These are phyloP conservation scores for Drosophila pectinifera DNA, from an alignment of 1,140 invertebrate genomes.

Conservation along the genomic window DNA sequence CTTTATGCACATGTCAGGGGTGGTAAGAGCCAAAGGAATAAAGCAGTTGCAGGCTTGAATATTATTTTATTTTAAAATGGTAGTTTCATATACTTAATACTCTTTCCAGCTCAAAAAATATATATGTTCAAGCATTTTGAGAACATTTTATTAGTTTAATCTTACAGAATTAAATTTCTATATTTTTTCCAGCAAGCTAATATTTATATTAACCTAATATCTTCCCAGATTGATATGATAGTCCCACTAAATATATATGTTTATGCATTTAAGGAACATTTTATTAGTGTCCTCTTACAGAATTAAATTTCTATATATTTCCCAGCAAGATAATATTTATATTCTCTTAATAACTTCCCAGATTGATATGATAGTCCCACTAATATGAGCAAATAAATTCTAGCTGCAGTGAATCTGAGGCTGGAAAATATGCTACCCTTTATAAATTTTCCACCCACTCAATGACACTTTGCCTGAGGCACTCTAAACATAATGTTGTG, in stretches of 20 bases:
- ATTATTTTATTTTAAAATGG: not conserved
- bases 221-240: too few relatives aligned
- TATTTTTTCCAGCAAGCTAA: too few relatives aligned
- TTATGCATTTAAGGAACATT: not conserved
- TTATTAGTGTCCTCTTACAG: not conserved
- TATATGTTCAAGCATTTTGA: too few relatives aligned
- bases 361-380: not conserved
- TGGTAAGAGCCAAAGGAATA: not conserved
- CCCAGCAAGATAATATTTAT: not conserved
- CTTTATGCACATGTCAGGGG: constrained; percentile 34
- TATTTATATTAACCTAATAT: too few relatives aligned
- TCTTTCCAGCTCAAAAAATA: too few relatives aligned
- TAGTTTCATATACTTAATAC: too few relatives aligned
- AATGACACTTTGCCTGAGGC: constrained; percentile 53
- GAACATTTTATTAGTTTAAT: too few relatives aligned
- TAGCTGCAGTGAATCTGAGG: constrained; percentile 14
- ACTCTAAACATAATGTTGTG: constrained; percentile 45
- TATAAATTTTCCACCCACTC: constrained; percentile 33
- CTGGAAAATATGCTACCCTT: constrained; percentile 54
- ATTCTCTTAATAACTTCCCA: not conserved
- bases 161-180: too few relatives aligned
- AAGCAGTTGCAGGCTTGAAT: too few relatives aligned
- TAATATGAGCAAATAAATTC: constrained; percentile 3
- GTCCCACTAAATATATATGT: too few relatives aligned
- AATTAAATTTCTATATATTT: not conserved